Evolutionary conservation across 2,113 vertebrate species (phyloP), one percentile per base, ranked within the genome.

Genomic region (Otis tarda): DNA sequence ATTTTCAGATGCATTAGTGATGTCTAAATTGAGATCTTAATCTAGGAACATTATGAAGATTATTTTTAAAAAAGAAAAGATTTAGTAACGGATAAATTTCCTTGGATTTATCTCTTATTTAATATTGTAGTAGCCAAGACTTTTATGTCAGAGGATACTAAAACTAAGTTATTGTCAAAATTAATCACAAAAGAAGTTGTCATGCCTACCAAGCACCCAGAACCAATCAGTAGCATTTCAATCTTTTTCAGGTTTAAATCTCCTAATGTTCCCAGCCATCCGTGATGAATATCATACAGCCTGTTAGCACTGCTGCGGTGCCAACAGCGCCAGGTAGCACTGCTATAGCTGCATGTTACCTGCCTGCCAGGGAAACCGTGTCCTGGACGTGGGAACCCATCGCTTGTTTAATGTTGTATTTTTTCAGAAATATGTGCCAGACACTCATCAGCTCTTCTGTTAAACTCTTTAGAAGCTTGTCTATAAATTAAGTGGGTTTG

Each of bases 141-240:
- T 74, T 74, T 70, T 69, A 67, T 88, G 79, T 93, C 90, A 94
- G 87, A 94, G 35, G 63, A 86, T 95, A 55, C 74, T 95, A 89
- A 93, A 96, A 86, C 59, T 90, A 93, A 96, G 65, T 89, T 94
- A 97, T 88, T 87, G 70, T 87, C 74, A 75, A 53, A 89, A 89
- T 97, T 90, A 91, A 96, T 96, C 92, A 88, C n/a, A 59, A 88
- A 86, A 84, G 59, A 56, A 85, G 45, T 52, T 63, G 69, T 92
- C 35, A 41, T 90, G 82, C 89, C 79, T 93, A 73, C 55, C 37
- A 27, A 80, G 63, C 35, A 39, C 63, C 35, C 77, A 67, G 93
- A 64, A 68, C 56, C 87, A 74, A 35, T 74, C 92, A 83, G 75
- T 4, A 63, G 27, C 33, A 60, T 87, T 86, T 91, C 65, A 71